Evolutionary conservation across 2,113 vertebrate genomes (phyloP).

Genomic region (Phalacrocorax pelagicus): DNA sequence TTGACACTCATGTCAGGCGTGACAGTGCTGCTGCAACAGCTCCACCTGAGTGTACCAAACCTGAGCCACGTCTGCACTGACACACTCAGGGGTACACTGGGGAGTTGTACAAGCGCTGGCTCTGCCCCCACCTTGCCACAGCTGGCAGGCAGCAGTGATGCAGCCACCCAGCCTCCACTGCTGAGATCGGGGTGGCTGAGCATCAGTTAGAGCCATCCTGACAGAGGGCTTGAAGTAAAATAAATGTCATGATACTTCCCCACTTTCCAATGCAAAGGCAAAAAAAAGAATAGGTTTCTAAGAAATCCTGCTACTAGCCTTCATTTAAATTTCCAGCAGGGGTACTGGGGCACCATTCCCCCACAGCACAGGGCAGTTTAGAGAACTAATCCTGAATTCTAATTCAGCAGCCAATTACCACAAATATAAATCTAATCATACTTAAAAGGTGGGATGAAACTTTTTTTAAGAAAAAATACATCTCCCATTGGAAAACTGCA

Average conservation of each 20-base stretch:
- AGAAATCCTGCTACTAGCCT: neutral
- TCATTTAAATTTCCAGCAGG: neutral
- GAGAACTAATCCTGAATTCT: neutral
- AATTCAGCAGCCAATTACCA: neutral
- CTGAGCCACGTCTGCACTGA: neutral
- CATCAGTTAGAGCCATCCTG: neutral
- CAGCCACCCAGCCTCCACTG: neutral
- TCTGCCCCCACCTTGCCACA: neutral
- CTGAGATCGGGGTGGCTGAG: neutral
- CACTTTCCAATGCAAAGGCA: neutral
- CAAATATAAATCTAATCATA: neutral
- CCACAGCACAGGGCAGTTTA: neutral
- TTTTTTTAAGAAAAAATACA: neutral
- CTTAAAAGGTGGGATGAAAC: neutral
- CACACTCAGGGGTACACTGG: neutral
- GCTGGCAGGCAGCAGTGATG: neutral
- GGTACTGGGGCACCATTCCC: neutral
- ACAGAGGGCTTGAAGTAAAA: neutral
- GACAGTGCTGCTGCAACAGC: neutral
- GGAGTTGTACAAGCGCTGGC: neutral
- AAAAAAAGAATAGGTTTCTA: neutral
- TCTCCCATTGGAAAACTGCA: neutral
- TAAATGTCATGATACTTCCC: neutral
- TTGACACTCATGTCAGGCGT: accelerated
- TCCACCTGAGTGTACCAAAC: neutral